Evolutionary conservation across 1,140 invertebrate species (phyloP).

Genomic region (Trachymyrmex cornetzi): DNA sequence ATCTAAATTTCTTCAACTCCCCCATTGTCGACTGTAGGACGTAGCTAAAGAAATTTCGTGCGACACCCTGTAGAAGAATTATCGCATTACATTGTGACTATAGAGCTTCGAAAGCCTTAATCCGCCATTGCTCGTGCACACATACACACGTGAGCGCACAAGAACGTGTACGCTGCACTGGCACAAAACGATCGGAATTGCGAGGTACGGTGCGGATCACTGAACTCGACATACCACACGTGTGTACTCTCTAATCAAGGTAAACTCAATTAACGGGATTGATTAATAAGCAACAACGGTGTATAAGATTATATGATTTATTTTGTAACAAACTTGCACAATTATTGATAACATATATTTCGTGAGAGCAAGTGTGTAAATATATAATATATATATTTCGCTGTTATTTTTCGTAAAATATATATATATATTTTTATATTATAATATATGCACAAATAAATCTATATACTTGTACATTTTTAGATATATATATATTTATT

Average conservation of each 20-base stretch:
- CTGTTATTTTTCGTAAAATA: neutral
- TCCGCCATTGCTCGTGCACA: neutral
- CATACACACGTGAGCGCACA: neutral
- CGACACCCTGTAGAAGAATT: neutral
- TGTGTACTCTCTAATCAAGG: slow-evolving; percentile 15
- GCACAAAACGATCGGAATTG: slow-evolving; percentile 28
- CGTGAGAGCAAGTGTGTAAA: slow-evolving; percentile 36
- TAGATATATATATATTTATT: slow-evolving; percentile 18
- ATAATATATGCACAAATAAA: slow-evolving; percentile 23
- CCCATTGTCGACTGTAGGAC: neutral
- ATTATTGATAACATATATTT: slow-evolving; percentile 59
- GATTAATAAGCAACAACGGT: slow-evolving; percentile 19
- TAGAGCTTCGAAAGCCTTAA: neutral
- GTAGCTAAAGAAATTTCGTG: neutral
- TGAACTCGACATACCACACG: slow-evolving; percentile 1
- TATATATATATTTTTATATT: slow-evolving; percentile 31
- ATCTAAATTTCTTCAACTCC: neutral
- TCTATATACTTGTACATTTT: neutral
- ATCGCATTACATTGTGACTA: neutral
- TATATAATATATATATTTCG: slow-evolving; percentile 13
- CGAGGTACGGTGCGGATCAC: neutral
- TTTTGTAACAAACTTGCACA: slow-evolving; percentile 80
- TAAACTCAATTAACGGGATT: slow-evolving; percentile 38
- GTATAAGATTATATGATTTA: slow-evolving; percentile 62
- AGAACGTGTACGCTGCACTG: too few species aligned